These are phyloP conservation scores for Vicugna pacos DNA, from an alignment of 2,113 vertebrate genomes.

Conservation along the genomic window DNA sequence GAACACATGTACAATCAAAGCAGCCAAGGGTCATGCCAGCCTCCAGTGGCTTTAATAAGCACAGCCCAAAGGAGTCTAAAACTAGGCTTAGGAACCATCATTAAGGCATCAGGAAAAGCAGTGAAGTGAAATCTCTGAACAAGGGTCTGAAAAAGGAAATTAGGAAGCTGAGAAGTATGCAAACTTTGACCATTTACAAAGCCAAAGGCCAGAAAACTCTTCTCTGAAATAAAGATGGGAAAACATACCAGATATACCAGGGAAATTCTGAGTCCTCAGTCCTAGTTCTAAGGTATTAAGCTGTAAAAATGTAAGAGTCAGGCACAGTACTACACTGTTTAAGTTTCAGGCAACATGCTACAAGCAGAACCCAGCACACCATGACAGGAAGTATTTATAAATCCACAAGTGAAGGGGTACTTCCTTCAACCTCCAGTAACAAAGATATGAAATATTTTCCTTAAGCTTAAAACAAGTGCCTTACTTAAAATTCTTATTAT, in stretches of 20 bases:
- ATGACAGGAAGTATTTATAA: slow-evolving; percentile 40
- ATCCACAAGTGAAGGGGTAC: background rate
- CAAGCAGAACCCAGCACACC: background rate
- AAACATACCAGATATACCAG: background rate
- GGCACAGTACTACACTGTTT: background rate
- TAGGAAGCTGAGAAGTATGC: slow-evolving; percentile 27
- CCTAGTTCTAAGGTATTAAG: background rate
- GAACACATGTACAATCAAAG: slow-evolving; percentile 53
- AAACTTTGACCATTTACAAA: slow-evolving; percentile 48
- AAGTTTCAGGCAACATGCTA: background rate
- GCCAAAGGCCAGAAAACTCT: slow-evolving; percentile 16
- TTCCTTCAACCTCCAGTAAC: slow-evolving; percentile 33
- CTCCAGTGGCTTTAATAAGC: slow-evolving; percentile 3
- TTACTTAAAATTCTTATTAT: slow-evolving; percentile 54
- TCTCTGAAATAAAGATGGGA: slow-evolving; percentile 21
- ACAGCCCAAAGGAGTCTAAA: slow-evolving; percentile 53
- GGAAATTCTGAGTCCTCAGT: background rate
- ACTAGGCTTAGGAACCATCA: slow-evolving; percentile 38
- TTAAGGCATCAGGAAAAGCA: slow-evolving; percentile 49
- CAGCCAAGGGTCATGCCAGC: slow-evolving; percentile 4
- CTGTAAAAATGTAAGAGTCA: background rate
- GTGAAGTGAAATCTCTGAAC: background rate
- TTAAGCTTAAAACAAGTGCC: background rate
- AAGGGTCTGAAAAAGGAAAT: slow-evolving; percentile 62
- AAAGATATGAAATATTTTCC: slow-evolving; percentile 29